Evolutionary conservation across 2,113 vertebrate genomes (phyloP), one percentile per base, ranked within the genome.

Genomic region (Serinus canaria): DNA sequence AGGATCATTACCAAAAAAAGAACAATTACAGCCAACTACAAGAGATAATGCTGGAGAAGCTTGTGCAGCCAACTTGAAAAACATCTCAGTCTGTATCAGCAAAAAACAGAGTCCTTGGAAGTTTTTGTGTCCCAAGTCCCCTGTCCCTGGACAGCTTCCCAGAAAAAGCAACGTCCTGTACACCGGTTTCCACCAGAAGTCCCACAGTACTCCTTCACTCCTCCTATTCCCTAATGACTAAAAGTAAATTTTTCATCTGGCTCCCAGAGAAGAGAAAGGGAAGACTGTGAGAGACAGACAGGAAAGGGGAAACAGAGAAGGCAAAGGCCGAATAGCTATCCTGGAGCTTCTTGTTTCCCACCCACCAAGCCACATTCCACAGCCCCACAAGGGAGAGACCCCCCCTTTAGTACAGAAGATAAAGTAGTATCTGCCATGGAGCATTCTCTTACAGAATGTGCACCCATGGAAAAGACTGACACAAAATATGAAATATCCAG

Each of bases 361-460:
- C 95, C 90, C 92, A 96, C 73, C 76, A 92, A 86, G 87, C 6
- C 80, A 81, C 94, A 94, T 96, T 92, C 94, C 94, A 67, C 21
- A 88, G 56, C 30, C 78, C 55, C 89, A 56, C 69, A 89, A 88
- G 88, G 72, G 63, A 90, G 52, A 78, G 53, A n/a, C 43, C 68
- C 47, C 37, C 37, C 74, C 80, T 92, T 35, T 17, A 63, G 43
- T 3, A 56, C 0, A 2, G 39, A 73, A 63, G 64, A 90, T 35
- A 47, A 95, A 93, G 39, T 2, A n/a, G 15, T 27, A 62, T 52
- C 49, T 64, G 63, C 56, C 50, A 49, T 4, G 13, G 8, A 76
- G 7, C 1, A 0, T 28, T 82, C 59, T 59, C 63, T 59, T 83
- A 79, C 21, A 75, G 59, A 92, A 82, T 1, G 20, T 33, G 81